Evolutionary conservation across 2,113 vertebrate genomes (phyloP).

Genomic region (Amphilophus citrinellus): DNA sequence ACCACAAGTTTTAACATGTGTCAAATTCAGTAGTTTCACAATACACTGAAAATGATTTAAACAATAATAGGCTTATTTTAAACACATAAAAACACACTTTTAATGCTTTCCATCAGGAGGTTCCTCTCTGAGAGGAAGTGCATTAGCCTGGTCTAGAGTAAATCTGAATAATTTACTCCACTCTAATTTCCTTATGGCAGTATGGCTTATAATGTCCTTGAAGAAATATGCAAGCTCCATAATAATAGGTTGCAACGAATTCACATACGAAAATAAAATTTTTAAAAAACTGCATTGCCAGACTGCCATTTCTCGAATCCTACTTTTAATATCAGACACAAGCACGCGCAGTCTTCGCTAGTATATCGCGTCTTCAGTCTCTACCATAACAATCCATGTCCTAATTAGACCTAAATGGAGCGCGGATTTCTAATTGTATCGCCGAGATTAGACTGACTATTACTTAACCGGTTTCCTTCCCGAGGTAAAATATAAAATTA

Average conservation of each 20-base stretch:
- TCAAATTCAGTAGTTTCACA: background rate
- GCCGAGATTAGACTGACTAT: background rate
- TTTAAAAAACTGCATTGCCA: background rate
- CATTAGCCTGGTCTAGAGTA: background rate
- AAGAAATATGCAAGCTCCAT: background rate
- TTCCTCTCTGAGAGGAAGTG: background rate
- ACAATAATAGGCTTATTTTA: background rate
- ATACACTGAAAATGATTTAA: background rate
- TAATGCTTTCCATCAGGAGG: background rate
- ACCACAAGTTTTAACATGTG: background rate
- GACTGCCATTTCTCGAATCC: background rate
- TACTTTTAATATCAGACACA: conserved; percentile 8
- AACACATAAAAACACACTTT: background rate
- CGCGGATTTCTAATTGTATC: conserved; percentile 25
- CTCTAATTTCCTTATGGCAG: background rate
- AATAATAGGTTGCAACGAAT: background rate
- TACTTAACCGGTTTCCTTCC: conserved; percentile 5
- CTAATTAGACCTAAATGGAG: conserved; percentile 49
- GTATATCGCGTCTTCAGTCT: conserved; percentile 55
- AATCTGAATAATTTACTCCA: background rate
- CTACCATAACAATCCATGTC: conserved; percentile 32
- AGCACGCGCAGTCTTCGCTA: background rate
- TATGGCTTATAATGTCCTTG: conserved; percentile 8
- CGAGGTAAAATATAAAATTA: conserved; percentile 35
- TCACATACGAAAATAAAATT: background rate